Conservation (phyloP, 2,113 vertebrate genomes). For the Phainopepla nitens region DNA sequence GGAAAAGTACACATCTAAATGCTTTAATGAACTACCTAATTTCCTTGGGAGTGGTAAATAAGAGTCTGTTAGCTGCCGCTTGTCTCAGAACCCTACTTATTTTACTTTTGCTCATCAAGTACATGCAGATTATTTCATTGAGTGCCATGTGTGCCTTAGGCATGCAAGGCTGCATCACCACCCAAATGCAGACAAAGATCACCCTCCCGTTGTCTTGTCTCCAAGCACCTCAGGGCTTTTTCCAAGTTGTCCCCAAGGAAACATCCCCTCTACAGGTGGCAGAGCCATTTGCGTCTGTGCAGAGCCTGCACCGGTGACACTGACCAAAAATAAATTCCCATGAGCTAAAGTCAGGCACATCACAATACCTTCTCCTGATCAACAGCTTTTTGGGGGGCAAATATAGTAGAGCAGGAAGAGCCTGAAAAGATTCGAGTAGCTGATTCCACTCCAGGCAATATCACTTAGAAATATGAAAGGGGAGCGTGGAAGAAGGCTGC, state of each 20-base stretch:
- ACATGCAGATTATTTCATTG: background rate
- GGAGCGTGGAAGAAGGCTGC: background rate
- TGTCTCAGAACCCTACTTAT: background rate
- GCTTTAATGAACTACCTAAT: background rate
- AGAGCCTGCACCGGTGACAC: rapidly evolving
- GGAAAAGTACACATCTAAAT: background rate
- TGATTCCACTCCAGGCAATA: background rate
- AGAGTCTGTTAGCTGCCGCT: background rate
- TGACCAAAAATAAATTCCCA: background rate
- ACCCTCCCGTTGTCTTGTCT: background rate
- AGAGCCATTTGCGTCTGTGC: background rate
- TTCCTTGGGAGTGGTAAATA: background rate
- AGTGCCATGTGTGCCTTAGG: background rate
- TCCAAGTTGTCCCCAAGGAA: background rate
- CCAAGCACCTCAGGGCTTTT: background rate
- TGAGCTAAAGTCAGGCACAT: background rate
- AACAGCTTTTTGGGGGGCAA: background rate
- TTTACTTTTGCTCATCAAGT: background rate
- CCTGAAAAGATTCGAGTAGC: background rate
- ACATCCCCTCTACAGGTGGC: background rate
- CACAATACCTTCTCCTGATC: background rate
- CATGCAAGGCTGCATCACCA: background rate
- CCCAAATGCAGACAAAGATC: background rate
- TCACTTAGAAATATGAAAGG: background rate
- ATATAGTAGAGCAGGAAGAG: background rate